Percentiles rank a stretch among this genome's conserved stretches.
phyloP scores from a whole-genome alignment of 1,140 invertebrate genomes.

The Conus betulinus region DNA sequence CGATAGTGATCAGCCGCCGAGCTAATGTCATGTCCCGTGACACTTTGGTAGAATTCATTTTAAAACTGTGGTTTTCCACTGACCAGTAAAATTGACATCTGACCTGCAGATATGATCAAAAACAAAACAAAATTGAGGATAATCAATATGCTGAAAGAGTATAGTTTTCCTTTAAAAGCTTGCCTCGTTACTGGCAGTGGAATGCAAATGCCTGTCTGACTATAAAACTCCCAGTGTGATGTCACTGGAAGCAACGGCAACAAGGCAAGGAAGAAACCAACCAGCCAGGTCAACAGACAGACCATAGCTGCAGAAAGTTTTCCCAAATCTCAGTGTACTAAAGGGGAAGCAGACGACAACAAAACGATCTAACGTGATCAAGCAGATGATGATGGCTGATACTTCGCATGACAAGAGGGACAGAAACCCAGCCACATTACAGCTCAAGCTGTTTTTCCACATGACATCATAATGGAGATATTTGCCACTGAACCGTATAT shows the following conservation, averaged over 20 bases:
- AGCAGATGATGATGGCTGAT: conserved; percentile 32
- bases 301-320: neutral
- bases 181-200: neutral
- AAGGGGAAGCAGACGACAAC: conserved; percentile 30
- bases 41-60: neutral
- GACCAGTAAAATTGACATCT: neutral
- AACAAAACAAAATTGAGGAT: neutral
- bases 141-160: neutral
- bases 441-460: conserved; percentile 26
- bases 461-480: conserved; percentile 15
- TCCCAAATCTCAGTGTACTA: neutral
- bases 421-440: conserved; percentile 35
- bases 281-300: neutral
- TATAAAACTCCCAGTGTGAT: neutral
- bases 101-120: neutral
- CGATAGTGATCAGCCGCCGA: neutral
- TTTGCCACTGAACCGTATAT: conserved; percentile 52
- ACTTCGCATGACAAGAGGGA: conserved; percentile 38
- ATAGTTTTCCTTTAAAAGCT: neutral
- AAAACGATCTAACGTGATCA: conserved; percentile 53
- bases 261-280: neutral
- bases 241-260: neutral
- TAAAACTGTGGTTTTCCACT: neutral
- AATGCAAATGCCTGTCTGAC: conserved; percentile 14
- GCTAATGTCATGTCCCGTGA: neutral